Conservation (phyloP, 2,113 vertebrate species). For the Oreochromis niloticus region DNA sequence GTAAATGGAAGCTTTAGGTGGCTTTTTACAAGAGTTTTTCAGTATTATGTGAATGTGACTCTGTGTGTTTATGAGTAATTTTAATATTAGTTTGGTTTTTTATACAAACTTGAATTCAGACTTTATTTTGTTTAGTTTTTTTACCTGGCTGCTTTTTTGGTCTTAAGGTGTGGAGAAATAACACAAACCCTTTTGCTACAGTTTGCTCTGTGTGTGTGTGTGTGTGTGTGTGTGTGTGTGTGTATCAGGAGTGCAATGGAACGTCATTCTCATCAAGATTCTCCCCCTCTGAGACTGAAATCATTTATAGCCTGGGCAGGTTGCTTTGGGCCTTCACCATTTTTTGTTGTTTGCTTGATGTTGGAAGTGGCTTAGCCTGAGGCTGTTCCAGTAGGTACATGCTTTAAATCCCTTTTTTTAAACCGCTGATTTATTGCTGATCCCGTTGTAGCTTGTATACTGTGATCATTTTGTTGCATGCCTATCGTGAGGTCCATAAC, state of each 20-base stretch:
- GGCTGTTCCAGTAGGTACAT: slow-evolving; percentile 1
- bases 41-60: neutral
- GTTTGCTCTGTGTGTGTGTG: neutral
- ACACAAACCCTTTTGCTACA: neutral
- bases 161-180: neutral
- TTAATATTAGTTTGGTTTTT: neutral
- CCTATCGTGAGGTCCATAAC: neutral
- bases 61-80: neutral
- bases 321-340: slow-evolving; percentile 5
- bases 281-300: slow-evolving; percentile 18
- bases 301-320: slow-evolving; percentile 10
- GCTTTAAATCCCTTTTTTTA: slow-evolving; percentile 6
- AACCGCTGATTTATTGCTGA: slow-evolving; percentile 18
- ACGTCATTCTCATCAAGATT: slow-evolving; percentile 24
- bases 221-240: neutral
- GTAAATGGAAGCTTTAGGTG: neutral
- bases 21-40: neutral
- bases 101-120: neutral
- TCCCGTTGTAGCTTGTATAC: neutral
- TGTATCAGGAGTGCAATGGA: neutral
- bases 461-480: slow-evolving; percentile 14
- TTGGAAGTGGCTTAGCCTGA: slow-evolving; percentile 22
- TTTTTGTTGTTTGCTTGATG: slow-evolving; percentile 27
- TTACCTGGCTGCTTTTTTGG: neutral
- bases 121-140: neutral